Base-by-base conservation (phyloP, 2,797 vertebrate genomes). In the Phylloscopus collybita region DNA sequence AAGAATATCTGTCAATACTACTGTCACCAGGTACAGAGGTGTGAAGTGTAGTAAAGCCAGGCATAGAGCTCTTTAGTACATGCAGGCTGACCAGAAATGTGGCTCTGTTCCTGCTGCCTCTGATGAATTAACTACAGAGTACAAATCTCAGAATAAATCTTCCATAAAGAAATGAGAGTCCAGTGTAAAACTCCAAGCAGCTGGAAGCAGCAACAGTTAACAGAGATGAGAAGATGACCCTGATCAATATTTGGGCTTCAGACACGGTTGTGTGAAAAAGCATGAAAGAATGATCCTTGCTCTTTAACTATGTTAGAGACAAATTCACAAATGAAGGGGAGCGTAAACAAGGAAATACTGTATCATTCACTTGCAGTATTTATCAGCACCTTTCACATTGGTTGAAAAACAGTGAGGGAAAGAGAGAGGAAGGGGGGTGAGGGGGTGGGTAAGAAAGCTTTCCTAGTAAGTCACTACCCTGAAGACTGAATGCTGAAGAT, bases 311-410 rank as follows among this genome's bases (percentile, higher is more conserved):
- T 30, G 54, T 30, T 86, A 40, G n/a, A 74, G 42, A 50, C 27
- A 80, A 90, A 82, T 82, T 76, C 36, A 47, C 34, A 47, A 60
- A 62, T 0, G 0, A 57, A 44, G 25, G 29, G 13, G 10, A 75
- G 27, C 3, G 8, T 10, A 23, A 57, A 59, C 38, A 42, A 70
- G 74, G 47, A 80, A 92, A 85, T 74, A 87, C 78, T 79, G 25
- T 93, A 92, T 97, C 92, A 10, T n/a, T 80, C 42, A 32, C 91
- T 91, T 78, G 72, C 81, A 94, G 95, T 65, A 49, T 65, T 96
- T 97, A 97, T 97, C 94, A 87, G 81, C 38, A 83, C 60, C 47
- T 92, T 96, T 96, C 94, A 97, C 92, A 90, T 86, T 95, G 86
- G 50, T 78, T 86, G 26, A 85, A 96, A 94, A 94, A 30, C 54